A percentile compares a stretch with the other conserved stretches of the same genome.
These are phyloP conservation scores for Habroteleia sp. DNA, from an alignment of 2,888 invertebrate genomes.

Conservation along the genomic window DNA sequence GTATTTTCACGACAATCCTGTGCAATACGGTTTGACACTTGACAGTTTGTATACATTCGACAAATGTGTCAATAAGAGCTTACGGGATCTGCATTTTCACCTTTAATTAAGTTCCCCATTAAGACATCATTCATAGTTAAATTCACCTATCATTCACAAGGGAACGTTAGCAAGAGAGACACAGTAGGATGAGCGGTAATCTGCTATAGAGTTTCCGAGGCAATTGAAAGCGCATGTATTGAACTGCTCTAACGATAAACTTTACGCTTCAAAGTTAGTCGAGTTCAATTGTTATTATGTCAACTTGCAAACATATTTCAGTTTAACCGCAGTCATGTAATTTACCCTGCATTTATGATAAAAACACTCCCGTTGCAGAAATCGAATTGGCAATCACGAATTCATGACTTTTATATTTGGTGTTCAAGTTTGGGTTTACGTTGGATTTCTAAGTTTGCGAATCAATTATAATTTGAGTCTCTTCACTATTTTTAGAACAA, in stretches of 20 bases:
- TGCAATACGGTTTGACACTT: conserved; percentile 25
- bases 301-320: conserved; percentile 38
- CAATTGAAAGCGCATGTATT: conserved; percentile 50
- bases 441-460: no score
- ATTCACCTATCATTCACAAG: conserved; percentile 50
- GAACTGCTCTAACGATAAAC: conserved; percentile 49
- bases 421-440: no score
- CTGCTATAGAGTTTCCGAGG: conserved; percentile 55
- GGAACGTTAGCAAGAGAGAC: conserved; percentile 22
- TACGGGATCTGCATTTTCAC: conserved; percentile 34
- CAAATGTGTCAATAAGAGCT: conserved; percentile 20
- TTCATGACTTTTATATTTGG: no score
- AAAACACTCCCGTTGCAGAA: no score
- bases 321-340: conserved; percentile 10
- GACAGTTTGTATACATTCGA: conserved; percentile 34
- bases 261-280: conserved; percentile 43
- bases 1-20: conserved; percentile 12
- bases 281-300: conserved; percentile 43
- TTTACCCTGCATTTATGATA: no score
- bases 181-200: conserved; percentile 36
- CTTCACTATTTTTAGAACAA: no score
- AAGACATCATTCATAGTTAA: conserved; percentile 54
- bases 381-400: no score
- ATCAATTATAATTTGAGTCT: no score
- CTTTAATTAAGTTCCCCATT: conserved; percentile 54